phyloP scores from a whole-genome alignment of 2,113 vertebrate species.

The Thomomys bottae region DNA sequence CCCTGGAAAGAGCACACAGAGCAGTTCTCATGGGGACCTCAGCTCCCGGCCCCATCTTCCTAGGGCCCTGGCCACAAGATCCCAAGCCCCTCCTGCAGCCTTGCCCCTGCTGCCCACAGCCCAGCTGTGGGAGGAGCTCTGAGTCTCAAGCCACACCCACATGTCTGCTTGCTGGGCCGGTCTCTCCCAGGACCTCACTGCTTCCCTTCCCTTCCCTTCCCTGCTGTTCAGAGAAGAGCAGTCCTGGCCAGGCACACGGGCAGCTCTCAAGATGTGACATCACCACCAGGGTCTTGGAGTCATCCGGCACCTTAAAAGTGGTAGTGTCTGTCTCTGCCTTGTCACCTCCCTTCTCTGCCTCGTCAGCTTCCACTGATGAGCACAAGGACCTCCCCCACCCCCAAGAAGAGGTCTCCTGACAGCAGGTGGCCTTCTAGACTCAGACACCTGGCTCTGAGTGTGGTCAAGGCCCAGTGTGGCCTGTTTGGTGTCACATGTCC shows the following conservation, averaged over 20 bases:
- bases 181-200: accelerated
- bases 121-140: neutral
- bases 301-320: neutral
- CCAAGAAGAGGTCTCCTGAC: no score
- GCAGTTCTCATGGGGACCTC: no score
- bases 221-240: neutral
- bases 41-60: neutral
- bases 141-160: neutral
- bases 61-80: neutral
- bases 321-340: neutral
- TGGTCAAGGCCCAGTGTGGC: accelerated
- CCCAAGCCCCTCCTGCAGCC: neutral
- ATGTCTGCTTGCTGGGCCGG: neutral
- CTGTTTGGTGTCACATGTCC: accelerated
- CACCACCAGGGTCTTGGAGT: neutral
- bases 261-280: neutral
- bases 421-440: no score
- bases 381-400: neutral
- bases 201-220: neutral
- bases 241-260: no score
- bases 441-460: accelerated
- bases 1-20: accelerated
- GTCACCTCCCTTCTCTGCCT: neutral
- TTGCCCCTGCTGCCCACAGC: neutral
- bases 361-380: neutral